Evolutionary conservation across 2,888 invertebrate genomes (phyloP), one percentile per base, ranked within the genome.

Genomic region (Thera obeliscata): DNA sequence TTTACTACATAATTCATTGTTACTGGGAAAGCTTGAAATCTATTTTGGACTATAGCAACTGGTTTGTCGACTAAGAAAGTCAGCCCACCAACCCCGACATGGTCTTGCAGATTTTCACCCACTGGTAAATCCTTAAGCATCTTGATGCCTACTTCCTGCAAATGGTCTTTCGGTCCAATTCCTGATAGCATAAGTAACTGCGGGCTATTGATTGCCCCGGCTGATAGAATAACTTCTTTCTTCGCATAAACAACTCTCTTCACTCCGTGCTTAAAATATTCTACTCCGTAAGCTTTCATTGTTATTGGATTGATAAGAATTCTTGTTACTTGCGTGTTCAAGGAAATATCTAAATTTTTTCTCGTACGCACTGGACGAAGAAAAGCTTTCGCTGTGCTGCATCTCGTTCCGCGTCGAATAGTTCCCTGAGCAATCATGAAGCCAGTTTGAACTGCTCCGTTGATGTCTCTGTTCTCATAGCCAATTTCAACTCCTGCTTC

Each of bases 111-210:
- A 81, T 98, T 97, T 79, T 97, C 95, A 0, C 97, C 97, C 0
- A 96, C 97, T 0, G 95, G 95, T 55, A 97, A 91, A 87, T 98
- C 96, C 80, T 95, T 95, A 0, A 98, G 78, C 0, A 97, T 95
- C 6, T 95, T 95, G 57, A 98, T 96, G 3, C 96, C 96, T 0
- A 96, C 91, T 56, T 95, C 93, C 70, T 91, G 88, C 9, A 98
- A 90, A 77, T 98, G 97, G 11, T 95, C 89, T 63, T 94, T 92
- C 0, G 97, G 97, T 0, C 97, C 97, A 61, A 98, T 94, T 0
- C 98, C 98, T 0, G 98, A 98, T 0, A 99, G 88, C 98, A 98
- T 98, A 69, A 99, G 90, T 61, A 99, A 90, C 83, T 99, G 98
- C 0, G 99, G 98, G 9, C 97, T 96, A 83, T 98, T 98, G 41